Base-by-base conservation (phyloP, 2,797 vertebrate genomes). In the Leptoclinus maculatus region DNA sequence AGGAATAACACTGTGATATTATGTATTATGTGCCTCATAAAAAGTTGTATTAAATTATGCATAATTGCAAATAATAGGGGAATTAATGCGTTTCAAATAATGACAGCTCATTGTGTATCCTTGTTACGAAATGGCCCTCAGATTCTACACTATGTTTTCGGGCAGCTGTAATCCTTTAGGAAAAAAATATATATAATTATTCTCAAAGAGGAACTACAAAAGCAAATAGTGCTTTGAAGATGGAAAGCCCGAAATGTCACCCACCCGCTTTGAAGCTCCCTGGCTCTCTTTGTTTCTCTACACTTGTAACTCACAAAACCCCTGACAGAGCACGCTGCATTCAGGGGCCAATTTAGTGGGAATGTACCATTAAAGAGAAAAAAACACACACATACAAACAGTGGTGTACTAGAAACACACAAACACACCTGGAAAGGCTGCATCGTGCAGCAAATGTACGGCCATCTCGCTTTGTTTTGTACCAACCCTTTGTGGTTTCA, bases 191-290 rank as follows among this genome's bases (percentile, higher is more conserved):
- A 47, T 95, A 95, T 96, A 96, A 97, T 96, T 96, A 97, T 95
- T 96, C 91, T 94, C 94, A 95, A 94, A 95, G 93, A 93, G 94
- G 88, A 96, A 96, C 95, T 96, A 97, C 96, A 97, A 96, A 97
- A 96, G 96, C 90, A 93, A 95, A 94, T 91, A 93, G 90, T 83
- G 94, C 97, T 97, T 97, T 98, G 97, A 97, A 97, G 96, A 96
- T 93, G 88, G 94, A 96, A 96, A 95, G 95, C 94, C 94, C 94
- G 88, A 96, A 97, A 97, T 96, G 95, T 96, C 95, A 96, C 87
- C 92, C 90, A 92, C 86, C 92, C 84, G 93, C 97, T 97, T 97
- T 97, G 96, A 97, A 96, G 96, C 96, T 95, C 84, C 89, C 91
- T 83, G 92, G 75, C 90, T 94, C 93, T 92, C 96, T 97, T 96